Conservation (phyloP, 2,797 vertebrate genomes). For the Acipenser transmontanus region DNA sequence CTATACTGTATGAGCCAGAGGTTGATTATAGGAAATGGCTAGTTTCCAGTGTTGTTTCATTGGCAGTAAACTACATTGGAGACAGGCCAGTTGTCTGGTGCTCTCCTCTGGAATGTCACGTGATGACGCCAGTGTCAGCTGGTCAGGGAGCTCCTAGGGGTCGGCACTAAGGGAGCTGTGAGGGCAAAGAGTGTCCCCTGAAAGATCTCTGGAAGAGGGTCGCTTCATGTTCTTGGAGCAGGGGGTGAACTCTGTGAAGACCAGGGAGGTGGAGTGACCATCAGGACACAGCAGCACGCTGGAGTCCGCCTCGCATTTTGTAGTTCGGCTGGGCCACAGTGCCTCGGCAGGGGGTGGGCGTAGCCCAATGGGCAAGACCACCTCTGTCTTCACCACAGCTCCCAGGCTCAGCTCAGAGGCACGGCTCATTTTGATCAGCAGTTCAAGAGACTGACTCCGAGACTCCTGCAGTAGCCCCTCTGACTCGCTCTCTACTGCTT, state of each 20-base stretch:
- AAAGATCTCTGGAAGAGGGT: conserved; percentile 59
- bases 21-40: too few species aligned
- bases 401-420: too few species aligned
- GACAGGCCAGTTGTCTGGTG: conserved; percentile 12
- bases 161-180: conserved; percentile 39
- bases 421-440: conserved; percentile 77
- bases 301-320: conserved; percentile 94
- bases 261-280: conserved; percentile 39
- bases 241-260: conserved; percentile 45
- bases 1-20: conserved; percentile 3
- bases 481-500: conserved; percentile 32
- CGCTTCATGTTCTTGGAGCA: conserved; percentile 49
- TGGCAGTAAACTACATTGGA: conserved; percentile 1
- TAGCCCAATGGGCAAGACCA: conserved; percentile 49
- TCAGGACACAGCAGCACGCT: conserved; percentile 81
- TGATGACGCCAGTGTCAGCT: conserved; percentile 18
- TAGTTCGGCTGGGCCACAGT: conserved; percentile 76
- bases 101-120: neutral
- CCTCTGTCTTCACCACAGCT: conserved; percentile 59
- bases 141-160: conserved; percentile 19
- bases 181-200: conserved; percentile 36
- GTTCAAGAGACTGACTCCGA: conserved; percentile 70
- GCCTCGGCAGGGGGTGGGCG: conserved; percentile 53
- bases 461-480: conserved; percentile 54
- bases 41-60: neutral